These are phyloP conservation scores for Phalacrocorax brasilianus DNA, from an alignment of 2,113 vertebrate genomes.

Conservation along the genomic window DNA sequence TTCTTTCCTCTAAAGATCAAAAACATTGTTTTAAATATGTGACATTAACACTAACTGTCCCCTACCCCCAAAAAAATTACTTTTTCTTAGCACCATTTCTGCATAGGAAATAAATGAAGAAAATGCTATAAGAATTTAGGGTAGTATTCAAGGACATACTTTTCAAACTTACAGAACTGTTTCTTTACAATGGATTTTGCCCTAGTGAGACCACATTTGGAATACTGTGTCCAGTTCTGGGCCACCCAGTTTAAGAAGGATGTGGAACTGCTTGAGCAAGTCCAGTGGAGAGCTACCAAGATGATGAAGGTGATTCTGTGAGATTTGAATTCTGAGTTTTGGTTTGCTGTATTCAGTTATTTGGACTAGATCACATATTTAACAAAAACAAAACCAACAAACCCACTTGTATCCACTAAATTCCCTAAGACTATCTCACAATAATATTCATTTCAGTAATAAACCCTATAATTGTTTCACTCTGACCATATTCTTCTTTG, in stretches of 20 bases:
- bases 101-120: neutral
- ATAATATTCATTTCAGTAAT: neutral
- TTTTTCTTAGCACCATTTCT: neutral
- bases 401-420: neutral
- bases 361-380: neutral
- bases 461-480: neutral
- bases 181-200: neutral
- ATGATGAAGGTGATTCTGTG: too few species aligned
- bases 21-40: accelerated
- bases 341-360: neutral
- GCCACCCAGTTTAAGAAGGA: too few species aligned
- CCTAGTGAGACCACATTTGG: too few species aligned
- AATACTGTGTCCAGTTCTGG: too few species aligned
- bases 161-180: neutral
- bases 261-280: too few species aligned
- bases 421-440: neutral
- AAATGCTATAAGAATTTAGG: neutral
- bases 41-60: neutral
- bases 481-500: neutral
- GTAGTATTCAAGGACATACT: neutral
- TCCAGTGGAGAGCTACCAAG: too few species aligned
- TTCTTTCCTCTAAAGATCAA: neutral
- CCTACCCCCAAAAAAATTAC: accelerated
- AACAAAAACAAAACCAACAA: neutral
- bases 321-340: neutral